Base-by-base conservation (phyloP, 2,113 vertebrate species). In the Menura novaehollandiae region DNA sequence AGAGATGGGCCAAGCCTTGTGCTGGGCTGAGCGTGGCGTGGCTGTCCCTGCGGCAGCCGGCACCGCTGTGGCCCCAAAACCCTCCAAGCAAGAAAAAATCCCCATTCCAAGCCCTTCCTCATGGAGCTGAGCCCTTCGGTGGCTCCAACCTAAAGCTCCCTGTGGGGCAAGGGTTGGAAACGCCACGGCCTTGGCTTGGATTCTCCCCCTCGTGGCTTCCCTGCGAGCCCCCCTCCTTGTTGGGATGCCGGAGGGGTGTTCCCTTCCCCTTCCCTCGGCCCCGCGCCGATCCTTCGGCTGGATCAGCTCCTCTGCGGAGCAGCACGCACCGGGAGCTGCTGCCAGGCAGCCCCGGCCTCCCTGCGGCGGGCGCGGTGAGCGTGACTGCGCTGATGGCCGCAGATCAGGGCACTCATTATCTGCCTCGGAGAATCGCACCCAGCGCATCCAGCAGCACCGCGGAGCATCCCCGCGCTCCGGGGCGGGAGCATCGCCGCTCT, bases 91-190 rank as follows among this genome's bases (percentile, higher is more conserved):
- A 1, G 78, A 79, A 60, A 58, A 51, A 80, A 58, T 24, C 15
- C 53, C 47, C 33, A 9, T 58, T 33, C 67, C 0, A 0, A 23
- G 47, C 0, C 0, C 6, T 74, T 35, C 32, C 52, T 37, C 0
- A 0, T 0, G 53, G 84, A 9, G 5, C 12, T 2, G 26, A 86
- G 43, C 3, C 5, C 24, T 68, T 8, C 1, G 59, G 55, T 12
- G 67, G 1, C 37, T 24, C 53, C 66, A 7, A 1, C 10, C 7
- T 0, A 19, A 35, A 37, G 49, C 11, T 51, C 16, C 20, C 11
- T 11, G 47, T 2, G 22, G 52, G 43, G 13, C 11, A 14, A 46
- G 62, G 10, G 49, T 27, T 63, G 82, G 71, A 15, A 33, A 47
- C 4, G 2, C 19, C 17, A 1, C 0, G 26, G 23, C 5, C 23